Evolutionary conservation across 2,888 invertebrate genomes (phyloP), one percentile per base, ranked within the genome.

Genomic region (Elgonia sp.): DNA sequence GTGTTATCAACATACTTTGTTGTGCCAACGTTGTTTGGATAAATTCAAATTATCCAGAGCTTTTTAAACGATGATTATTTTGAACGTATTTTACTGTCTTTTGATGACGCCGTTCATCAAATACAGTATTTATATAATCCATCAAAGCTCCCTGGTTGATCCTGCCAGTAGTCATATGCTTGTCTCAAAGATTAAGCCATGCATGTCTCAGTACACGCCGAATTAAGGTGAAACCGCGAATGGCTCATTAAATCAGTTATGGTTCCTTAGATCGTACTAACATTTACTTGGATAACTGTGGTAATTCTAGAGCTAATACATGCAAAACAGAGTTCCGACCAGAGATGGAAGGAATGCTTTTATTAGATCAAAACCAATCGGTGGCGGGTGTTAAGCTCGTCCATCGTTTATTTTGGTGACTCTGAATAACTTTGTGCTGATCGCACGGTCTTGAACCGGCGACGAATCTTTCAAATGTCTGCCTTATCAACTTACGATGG

Each of bases 251-350:
- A 95, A 96, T 95, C 95, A 95, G 95, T 95, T 95, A 95, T 95
- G 95, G 95, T 95, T 95, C 95, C 94, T 95, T 95, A 94, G 95
- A 95, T 95, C 94, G 95, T 95, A 88, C 90, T 89, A 83, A 88
- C 72, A 88, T 85, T 88, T 86, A 88, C 88, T 88, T 88, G 88
- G 88, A 88, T 88, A 86, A 88, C 88, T 95, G 96, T 96, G 95
- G 96, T 95, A 96, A 96, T 96, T 96, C 95, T 96, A 96, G 95
- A 96, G 96, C 96, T 96, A 96, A 96, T 96, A 96, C 96, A 96
- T 96, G 96, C 95, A 95, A 95, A 95, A 92, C 89, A 92, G 94
- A 94, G 82, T 88, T 88, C 88, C 84, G 94, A 94, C 95, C 95
- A 94, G 94, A 94, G 94, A 94, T 94, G 90, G 90, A 87, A 90